These are phyloP conservation scores for Dioctria linearis DNA, from an alignment of 2,888 invertebrate species.

Conservation along the genomic window DNA sequence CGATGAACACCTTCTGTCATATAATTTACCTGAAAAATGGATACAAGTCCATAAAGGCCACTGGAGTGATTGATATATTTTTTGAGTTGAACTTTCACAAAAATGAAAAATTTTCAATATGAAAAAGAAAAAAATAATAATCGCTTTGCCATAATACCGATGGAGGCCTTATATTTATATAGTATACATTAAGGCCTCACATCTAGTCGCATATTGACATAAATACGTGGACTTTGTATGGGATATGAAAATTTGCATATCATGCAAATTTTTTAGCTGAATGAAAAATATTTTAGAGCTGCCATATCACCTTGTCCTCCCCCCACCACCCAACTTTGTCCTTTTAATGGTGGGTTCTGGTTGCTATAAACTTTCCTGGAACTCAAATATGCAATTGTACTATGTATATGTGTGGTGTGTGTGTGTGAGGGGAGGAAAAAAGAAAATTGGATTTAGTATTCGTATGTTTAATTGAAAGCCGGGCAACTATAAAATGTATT, in stretches of 20 bases:
- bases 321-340: neutral
- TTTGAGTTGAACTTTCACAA: slow-evolving; percentile 27
- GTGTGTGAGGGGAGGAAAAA: neutral
- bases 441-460: slow-evolving; percentile 27
- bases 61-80: slow-evolving; percentile 43
- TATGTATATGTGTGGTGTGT: too few relatives aligned
- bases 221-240: slow-evolving; percentile 35
- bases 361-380: neutral
- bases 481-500: slow-evolving; percentile 2
- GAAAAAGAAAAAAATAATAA: neutral
- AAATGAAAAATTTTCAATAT: slow-evolving; percentile 39
- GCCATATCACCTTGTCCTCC: slow-evolving; percentile 6
- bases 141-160: slow-evolving; percentile 14
- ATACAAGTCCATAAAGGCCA: slow-evolving; percentile 47
- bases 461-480: slow-evolving; percentile 19
- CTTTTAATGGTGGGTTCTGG: neutral
- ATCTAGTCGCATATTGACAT: slow-evolving; percentile 34
- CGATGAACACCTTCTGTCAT: slow-evolving; percentile 45
- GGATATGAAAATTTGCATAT: slow-evolving; percentile 49
- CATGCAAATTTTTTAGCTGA: slow-evolving; percentile 50
- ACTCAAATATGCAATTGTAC: slow-evolving; percentile 21
- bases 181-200: slow-evolving; percentile 10
- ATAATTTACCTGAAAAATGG: slow-evolving; percentile 50
- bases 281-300: slow-evolving; percentile 44
- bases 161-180: neutral